Evolutionary conservation across 2,113 vertebrate species (phyloP).

Genomic region (Anser brachyrhynchus): DNA sequence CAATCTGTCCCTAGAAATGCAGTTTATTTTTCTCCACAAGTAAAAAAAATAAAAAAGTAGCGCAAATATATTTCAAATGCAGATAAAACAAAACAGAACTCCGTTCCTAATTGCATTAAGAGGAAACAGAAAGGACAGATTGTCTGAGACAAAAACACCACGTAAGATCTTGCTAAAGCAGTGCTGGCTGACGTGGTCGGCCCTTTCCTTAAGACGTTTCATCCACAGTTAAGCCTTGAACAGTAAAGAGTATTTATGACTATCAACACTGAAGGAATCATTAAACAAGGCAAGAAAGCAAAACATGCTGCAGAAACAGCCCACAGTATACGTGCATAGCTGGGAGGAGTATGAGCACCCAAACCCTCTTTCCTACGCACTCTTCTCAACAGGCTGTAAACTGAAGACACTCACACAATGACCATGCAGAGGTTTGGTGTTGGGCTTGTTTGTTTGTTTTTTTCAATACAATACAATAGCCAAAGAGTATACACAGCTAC

Average conservation of each 20-base stretch:
- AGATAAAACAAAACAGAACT: conserved; percentile 18
- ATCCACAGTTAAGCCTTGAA: background rate
- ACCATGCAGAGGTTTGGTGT: fast-evolving
- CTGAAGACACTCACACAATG: background rate
- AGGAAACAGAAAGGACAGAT: background rate
- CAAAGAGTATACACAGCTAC: background rate
- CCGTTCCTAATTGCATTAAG: background rate
- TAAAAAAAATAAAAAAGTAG: background rate
- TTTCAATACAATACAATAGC: background rate
- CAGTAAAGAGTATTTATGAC: background rate
- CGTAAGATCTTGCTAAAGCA: background rate
- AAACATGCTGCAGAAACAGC: background rate
- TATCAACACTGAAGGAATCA: background rate
- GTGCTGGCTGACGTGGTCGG: background rate
- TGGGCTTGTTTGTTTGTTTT: background rate
- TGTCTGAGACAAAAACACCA: background rate
- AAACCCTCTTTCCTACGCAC: background rate
- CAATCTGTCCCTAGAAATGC: background rate
- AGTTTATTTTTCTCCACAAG: background rate
- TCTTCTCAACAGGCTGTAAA: background rate
- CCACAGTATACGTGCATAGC: fast-evolving
- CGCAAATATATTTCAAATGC: background rate
- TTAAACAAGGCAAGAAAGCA: background rate
- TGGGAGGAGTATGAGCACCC: fast-evolving
- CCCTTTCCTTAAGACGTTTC: background rate